Conservation (phyloP, 1,140 invertebrate genomes). For the Polypedilum vanderplanki region DNA sequence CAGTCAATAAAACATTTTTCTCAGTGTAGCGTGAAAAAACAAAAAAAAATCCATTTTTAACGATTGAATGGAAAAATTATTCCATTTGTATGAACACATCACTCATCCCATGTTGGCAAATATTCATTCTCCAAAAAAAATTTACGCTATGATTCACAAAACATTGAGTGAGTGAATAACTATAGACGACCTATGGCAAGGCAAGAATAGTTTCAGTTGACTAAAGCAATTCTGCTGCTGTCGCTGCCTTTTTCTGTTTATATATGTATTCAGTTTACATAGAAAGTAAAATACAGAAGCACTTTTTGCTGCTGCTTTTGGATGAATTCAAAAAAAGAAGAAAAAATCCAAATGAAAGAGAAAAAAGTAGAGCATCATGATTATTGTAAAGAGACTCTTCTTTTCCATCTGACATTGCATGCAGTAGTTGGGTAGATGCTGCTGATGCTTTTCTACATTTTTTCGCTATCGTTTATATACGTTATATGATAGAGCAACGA, state of each 20-base stretch:
- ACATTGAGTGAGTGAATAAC: background rate
- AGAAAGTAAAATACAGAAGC: background rate
- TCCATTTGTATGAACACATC: slow-evolving; percentile 16
- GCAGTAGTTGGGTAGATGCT: background rate
- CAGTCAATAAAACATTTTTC: too few relatives aligned
- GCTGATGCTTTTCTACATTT: background rate
- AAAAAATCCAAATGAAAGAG: background rate
- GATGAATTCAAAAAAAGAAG: slow-evolving; percentile 1
- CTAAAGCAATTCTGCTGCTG: background rate
- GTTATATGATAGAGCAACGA: background rate
- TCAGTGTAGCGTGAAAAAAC: background rate
- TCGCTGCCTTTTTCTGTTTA: background rate
- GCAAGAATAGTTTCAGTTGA: background rate
- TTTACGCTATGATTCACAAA: background rate
- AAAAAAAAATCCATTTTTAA: background rate
- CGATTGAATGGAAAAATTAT: slow-evolving; percentile 29
- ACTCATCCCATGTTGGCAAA: slow-evolving; percentile 10
- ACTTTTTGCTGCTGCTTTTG: background rate
- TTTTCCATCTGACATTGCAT: slow-evolving; percentile 15
- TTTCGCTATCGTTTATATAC: background rate
- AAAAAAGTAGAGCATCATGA: slow-evolving; percentile 3
- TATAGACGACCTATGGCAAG: background rate
- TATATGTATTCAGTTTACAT: background rate
- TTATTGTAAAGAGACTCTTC: background rate
- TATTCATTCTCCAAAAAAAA: background rate